phyloP scores from a whole-genome alignment of 2,888 invertebrate genomes.

The Branchipolynoe longqiensis region DNA sequence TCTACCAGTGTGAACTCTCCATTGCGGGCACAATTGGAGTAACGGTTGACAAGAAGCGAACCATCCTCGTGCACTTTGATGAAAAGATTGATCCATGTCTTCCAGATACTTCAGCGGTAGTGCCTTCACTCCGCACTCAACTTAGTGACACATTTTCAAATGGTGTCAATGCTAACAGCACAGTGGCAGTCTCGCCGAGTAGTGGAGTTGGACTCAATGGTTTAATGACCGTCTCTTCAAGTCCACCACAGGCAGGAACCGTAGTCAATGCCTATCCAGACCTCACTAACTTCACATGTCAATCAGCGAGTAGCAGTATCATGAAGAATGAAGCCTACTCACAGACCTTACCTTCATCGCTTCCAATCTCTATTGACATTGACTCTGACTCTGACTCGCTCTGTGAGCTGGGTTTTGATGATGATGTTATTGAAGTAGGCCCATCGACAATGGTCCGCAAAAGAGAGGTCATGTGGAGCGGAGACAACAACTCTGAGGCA shows the following conservation, averaged over 20 bases:
- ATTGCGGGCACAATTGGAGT: constrained; percentile 66
- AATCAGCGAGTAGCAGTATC: constrained; percentile 23
- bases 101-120: not conserved
- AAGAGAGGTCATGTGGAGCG: constrained; percentile 44
- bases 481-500: not conserved
- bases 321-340: constrained; percentile 51
- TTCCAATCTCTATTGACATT: constrained; percentile 56
- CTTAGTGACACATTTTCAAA: not conserved
- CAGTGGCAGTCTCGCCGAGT: not conserved
- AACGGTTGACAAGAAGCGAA: constrained; percentile 63
- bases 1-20: constrained; percentile 61
- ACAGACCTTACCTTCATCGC: constrained; percentile 14
- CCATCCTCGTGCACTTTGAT: constrained; percentile 63
- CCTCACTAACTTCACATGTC: not conserved
- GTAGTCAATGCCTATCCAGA: not conserved
- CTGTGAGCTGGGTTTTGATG: constrained; percentile 37
- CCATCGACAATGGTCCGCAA: constrained; percentile 29
- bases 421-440: constrained; percentile 44
- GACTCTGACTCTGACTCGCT: constrained; percentile 61
- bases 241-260: constrained; percentile 24
- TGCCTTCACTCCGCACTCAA: not conserved
- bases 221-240: not conserved
- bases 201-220: not conserved
- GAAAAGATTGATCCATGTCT: constrained; percentile 56
- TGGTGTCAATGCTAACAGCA: too few relatives aligned